A percentile compares a stretch with the other conserved stretches of the same genome.
Evolutionary conservation across 2,113 vertebrate species (phyloP).

Genomic region (Motacilla tschutschensis): DNA sequence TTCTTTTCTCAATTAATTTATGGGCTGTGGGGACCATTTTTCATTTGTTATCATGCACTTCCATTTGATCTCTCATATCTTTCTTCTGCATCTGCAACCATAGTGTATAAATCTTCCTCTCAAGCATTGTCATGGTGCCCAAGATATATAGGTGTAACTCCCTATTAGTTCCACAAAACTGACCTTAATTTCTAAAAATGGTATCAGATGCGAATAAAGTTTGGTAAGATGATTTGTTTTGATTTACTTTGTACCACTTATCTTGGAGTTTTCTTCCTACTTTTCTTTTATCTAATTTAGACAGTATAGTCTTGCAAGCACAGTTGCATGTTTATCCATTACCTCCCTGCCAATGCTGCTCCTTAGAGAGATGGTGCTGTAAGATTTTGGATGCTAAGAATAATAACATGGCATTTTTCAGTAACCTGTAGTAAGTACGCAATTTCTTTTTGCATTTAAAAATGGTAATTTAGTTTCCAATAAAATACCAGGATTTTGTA

Average conservation of each 20-base stretch:
- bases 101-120: slow-evolving; percentile 90
- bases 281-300: slow-evolving; percentile 82
- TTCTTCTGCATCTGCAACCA: slow-evolving; percentile 86
- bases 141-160: slow-evolving; percentile 84
- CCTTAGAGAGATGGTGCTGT: slow-evolving; percentile 66
- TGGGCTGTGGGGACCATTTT: slow-evolving; percentile 83
- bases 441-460: slow-evolving; percentile 46
- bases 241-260: slow-evolving; percentile 83
- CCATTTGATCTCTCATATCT: slow-evolving; percentile 91
- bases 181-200: slow-evolving; percentile 87
- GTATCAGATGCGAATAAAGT: slow-evolving; percentile 86
- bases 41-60: slow-evolving; percentile 90
- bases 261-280: slow-evolving; percentile 77
- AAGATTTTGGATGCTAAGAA: slow-evolving; percentile 68
- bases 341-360: slow-evolving; percentile 61
- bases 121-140: slow-evolving; percentile 79
- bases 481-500: slow-evolving; percentile 15
- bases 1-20: slow-evolving; percentile 92
- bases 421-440: slow-evolving; percentile 41
- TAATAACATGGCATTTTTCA: slow-evolving; percentile 60
- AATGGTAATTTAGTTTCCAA: slow-evolving; percentile 29
- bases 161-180: slow-evolving; percentile 85
- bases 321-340: slow-evolving; percentile 72
- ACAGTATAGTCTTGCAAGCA: slow-evolving; percentile 62
- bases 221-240: slow-evolving; percentile 83